phyloP scores from a whole-genome alignment of 2,888 invertebrate species.

The Drymonia ruficornis region DNA sequence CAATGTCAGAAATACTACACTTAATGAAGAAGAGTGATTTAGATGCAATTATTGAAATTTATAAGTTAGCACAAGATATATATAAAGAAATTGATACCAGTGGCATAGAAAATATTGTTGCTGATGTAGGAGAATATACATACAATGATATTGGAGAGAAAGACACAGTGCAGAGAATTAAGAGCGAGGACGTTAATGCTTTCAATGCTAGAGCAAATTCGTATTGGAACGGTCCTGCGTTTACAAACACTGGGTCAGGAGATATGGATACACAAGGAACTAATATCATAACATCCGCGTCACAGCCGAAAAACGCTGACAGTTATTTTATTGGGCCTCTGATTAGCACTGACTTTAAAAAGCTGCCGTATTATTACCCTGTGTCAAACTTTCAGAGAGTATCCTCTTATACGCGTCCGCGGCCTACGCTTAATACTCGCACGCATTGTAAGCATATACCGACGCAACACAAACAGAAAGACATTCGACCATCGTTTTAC shows the following conservation, averaged over 20 bases:
- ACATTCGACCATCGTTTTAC: slow-evolving; percentile 43
- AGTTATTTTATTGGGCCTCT: slow-evolving; percentile 46
- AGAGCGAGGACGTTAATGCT: slow-evolving; percentile 7
- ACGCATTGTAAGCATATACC: slow-evolving; percentile 10
- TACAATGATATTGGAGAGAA: slow-evolving; percentile 13
- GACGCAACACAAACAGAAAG: slow-evolving; percentile 17
- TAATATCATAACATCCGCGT: slow-evolving; percentile 2
- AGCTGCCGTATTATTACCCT: slow-evolving; percentile 62
- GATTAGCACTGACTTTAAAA: slow-evolving; percentile 45
- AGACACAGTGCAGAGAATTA: slow-evolving; percentile 16
- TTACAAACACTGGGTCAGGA: not conserved
- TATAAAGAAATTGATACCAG: slow-evolving; percentile 65
- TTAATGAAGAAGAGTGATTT: slow-evolving; percentile 72
- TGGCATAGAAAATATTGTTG: slow-evolving; percentile 34
- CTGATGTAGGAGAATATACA: slow-evolving; percentile 30
- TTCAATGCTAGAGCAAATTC: slow-evolving; percentile 1
- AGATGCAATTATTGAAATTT: slow-evolving; percentile 73
- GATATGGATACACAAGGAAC: slow-evolving; percentile 10
- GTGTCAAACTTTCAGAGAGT: slow-evolving; percentile 56
- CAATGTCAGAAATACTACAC: slow-evolving; percentile 62
- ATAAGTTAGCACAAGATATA: slow-evolving; percentile 73
- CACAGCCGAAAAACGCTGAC: slow-evolving; percentile 11
- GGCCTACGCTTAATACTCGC: slow-evolving; percentile 8
- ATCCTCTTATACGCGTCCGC: slow-evolving; percentile 53
- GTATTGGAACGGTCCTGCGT: slow-evolving; percentile 3